Evolutionary conservation across 2,797 vertebrate genomes (phyloP), one percentile per base, ranked within the genome.

Genomic region (Chelmon rostratus): DNA sequence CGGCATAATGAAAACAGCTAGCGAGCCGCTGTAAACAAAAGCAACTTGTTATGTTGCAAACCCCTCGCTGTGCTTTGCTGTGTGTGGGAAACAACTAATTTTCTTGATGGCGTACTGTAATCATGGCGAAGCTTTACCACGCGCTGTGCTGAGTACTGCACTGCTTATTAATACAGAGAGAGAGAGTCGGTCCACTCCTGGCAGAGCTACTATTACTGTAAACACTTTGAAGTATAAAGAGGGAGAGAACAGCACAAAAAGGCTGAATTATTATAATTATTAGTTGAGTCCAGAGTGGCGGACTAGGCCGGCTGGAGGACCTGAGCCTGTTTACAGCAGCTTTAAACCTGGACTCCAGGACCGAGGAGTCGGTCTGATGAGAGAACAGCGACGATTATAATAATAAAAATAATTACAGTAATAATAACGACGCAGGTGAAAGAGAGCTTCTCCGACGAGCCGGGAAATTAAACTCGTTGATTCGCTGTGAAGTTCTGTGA

Each of bases 1-100:
- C 91, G 50, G 94, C 90, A 86, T 94, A 94, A 94, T 94, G 94
- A 96, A 96, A 96, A 96, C 95, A 96, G 95, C 94, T 87, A 96
- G 96, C 95, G 95, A 93, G 88, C 85, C 88, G 79, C 86, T 40
- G 95, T 96, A 97, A 97, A 97, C 94, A 96, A 92, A 96, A 92
- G 89, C 92, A 96, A 94, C 91, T 94, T 96, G 95, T 95, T 95
- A 94, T 95, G 92, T 93, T 93, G 93, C 94, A 94, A 87, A 92
- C 86, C 91, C 89, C 91, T 90, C 75, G 89, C 92, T 91, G 90
- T 91, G 86, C 91, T 90, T 94, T 83, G 79, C 83, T 67, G 86
- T 79, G 88, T 89, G 90, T 88, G 88, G 94, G 92, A 96, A 95
- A 95, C 95, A 94, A 95, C 94, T 94, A 92, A 95, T 95, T 96